phyloP scores from a whole-genome alignment of 2,888 invertebrate species.

The Oligia latruncula region DNA sequence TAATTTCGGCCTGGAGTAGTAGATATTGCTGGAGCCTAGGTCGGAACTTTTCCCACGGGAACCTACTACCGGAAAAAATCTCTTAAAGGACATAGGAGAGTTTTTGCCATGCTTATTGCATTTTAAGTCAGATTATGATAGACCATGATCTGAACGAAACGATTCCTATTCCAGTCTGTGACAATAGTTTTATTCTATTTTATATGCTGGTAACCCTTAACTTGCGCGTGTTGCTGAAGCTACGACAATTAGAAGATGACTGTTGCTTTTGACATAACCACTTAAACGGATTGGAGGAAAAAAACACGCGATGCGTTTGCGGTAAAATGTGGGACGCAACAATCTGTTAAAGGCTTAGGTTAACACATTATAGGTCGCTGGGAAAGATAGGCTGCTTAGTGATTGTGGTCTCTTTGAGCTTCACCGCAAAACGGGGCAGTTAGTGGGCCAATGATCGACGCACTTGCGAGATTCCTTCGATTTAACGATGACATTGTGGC shows the following conservation, averaged over 20 bases:
- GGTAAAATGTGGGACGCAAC: constrained; percentile 43
- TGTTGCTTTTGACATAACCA: constrained; percentile 46
- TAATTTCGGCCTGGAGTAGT: background rate
- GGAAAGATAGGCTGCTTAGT: constrained; percentile 6
- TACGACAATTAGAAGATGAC: constrained; percentile 49
- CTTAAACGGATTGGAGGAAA: constrained; percentile 35
- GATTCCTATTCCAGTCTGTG: background rate
- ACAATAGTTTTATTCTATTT: background rate
- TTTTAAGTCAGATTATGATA: no score
- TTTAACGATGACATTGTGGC: background rate
- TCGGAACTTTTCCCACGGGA: background rate
- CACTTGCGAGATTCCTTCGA: constrained; percentile 13
- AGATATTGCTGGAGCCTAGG: background rate
- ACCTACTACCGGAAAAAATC: background rate
- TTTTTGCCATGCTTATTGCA: no score
- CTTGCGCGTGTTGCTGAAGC: constrained; percentile 4
- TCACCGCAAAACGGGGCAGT: constrained; percentile 40
- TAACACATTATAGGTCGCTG: constrained; percentile 30
- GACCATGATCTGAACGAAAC: background rate
- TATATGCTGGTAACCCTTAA: constrained; percentile 29
- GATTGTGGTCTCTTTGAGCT: constrained; percentile 33
- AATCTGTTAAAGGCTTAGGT: constrained; percentile 14
- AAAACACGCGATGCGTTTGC: constrained; percentile 41
- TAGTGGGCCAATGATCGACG: constrained; percentile 11
- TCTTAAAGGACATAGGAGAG: background rate